phyloP scores from a whole-genome alignment of 1,140 invertebrate species.

The Schmidtea mediterranea region DNA sequence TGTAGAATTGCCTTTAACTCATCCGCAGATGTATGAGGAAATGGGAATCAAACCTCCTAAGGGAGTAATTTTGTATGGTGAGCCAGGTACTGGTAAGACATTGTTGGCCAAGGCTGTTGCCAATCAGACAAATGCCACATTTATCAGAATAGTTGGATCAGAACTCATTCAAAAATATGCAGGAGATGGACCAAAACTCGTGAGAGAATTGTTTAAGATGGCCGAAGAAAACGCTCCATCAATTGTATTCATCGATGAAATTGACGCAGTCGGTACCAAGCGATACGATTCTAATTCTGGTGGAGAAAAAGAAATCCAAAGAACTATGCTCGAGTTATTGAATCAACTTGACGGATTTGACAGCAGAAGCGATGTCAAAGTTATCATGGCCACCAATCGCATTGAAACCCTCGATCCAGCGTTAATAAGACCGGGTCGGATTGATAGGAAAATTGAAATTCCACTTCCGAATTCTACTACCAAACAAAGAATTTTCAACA shows the following conservation, averaged over 20 bases:
- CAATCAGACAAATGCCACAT: conserved; percentile 85
- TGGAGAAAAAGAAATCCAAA: conserved; percentile 88
- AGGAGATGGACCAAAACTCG: conserved; percentile 71
- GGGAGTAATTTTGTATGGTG: conserved; percentile 59
- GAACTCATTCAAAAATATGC: conserved; percentile 97
- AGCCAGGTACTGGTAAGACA: conserved; percentile 77
- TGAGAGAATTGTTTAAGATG: conserved; percentile 73
- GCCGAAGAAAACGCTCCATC: conserved; percentile 81
- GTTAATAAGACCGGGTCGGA: conserved; percentile 64
- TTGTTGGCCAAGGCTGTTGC: conserved; percentile 82
- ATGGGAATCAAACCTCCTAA: conserved; percentile 84
- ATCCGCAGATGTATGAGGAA: conserved; percentile 72
- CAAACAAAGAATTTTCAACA: conserved; percentile 59
- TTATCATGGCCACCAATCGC: conserved; percentile 83
- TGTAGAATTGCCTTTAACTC: conserved; percentile 77
- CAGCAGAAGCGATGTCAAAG: conserved; percentile 84
- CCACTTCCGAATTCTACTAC: conserved; percentile 62
- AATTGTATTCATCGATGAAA: conserved; percentile 97
- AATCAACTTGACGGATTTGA: conserved; percentile 96
- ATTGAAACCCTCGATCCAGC: conserved; percentile 79
- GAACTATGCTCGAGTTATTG: conserved; percentile 89
- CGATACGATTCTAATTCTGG: conserved; percentile 75
- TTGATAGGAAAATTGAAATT: conserved; percentile 75
- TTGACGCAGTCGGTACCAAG: conserved; percentile 86
- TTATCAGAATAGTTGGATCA: conserved; percentile 85